Evolutionary conservation across 2,113 vertebrate species (phyloP).

Genomic region (Sinosuthora webbiana): DNA sequence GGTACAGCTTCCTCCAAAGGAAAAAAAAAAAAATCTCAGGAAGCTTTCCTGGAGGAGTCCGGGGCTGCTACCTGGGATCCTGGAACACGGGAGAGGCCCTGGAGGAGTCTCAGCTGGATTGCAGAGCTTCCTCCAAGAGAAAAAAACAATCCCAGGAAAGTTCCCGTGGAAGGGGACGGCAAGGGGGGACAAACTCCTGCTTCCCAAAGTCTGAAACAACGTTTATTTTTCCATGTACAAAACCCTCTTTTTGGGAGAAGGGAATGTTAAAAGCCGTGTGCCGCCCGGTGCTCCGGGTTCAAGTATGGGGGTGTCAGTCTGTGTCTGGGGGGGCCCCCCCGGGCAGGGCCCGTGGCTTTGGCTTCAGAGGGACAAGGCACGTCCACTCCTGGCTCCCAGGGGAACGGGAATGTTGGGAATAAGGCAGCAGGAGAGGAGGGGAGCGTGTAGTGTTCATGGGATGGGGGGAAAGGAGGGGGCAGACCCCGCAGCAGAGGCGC

Average conservation of each 20-base stretch:
- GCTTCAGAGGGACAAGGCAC: neutral
- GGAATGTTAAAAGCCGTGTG: neutral
- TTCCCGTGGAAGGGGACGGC: neutral
- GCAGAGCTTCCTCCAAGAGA: neutral
- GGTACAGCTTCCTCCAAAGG: neutral
- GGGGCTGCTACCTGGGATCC: neutral
- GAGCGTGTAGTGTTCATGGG: neutral
- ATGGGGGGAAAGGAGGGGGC: neutral
- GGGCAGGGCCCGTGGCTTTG: neutral
- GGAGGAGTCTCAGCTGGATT: neutral
- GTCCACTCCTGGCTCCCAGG: neutral
- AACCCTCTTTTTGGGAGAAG: neutral
- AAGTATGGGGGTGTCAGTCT: neutral
- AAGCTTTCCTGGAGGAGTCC: neutral
- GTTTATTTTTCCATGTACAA: neutral
- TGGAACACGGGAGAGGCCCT: neutral
- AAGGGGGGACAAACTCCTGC: rapidly evolving
- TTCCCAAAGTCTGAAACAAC: neutral
- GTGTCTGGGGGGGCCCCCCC: neutral
- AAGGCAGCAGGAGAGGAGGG: neutral
- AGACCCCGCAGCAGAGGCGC: neutral
- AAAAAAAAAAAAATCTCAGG: neutral
- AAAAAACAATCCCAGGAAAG: neutral
- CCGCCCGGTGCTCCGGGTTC: neutral
- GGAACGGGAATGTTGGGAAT: neutral